Base-by-base conservation (phyloP, 2,888 invertebrate species). In the Drosophila phalerata region DNA sequence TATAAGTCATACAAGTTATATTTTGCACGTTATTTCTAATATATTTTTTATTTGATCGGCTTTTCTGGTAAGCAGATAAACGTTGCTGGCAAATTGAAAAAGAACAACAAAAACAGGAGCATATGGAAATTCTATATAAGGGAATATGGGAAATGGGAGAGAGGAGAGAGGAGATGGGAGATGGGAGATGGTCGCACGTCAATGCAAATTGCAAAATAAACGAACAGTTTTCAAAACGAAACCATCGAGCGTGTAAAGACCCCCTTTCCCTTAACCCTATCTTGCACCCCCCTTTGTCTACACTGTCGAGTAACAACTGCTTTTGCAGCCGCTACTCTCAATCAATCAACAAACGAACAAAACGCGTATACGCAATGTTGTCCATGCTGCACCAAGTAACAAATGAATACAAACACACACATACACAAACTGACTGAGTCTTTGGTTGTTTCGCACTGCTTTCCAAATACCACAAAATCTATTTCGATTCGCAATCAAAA, bases 401-500 rank as follows among this genome's bases (percentile, higher is more conserved):
- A 88, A 85, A 85, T 76, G 83, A 85, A 83, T 67, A 79, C 64
- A 72, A 71, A 77, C 45, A 37, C 49, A 30, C 13, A 13, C 13
- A 34, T 32, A 37, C 37, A 42, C 53, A 45, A 42, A n/a, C 34
- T 11, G 45, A 57, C 34, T 53, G 22, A 53, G 53, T 47, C 45
- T 34, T 57, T 47, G 60, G 63, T 68, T 71, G 75, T 71, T 77
- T 86, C 74, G 77, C 84, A 80, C 73, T 85, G 81, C 88, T 88
- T 90, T 79, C 75, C 78, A 86, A 90, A 89, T 88, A 90, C 90
- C 86, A 80, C 89, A 88, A 86, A 86, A 90, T 90, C 89, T 86
- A 90, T 90, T 88, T 88, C 85, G 83, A 88, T 89, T 88, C 88
- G 86, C 90, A 90, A 90, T 90, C 89, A 90, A 90, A 91, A 90